These are phyloP conservation scores for Hyppa rectilinea DNA, from an alignment of 2,888 invertebrate genomes.

Conservation along the genomic window DNA sequence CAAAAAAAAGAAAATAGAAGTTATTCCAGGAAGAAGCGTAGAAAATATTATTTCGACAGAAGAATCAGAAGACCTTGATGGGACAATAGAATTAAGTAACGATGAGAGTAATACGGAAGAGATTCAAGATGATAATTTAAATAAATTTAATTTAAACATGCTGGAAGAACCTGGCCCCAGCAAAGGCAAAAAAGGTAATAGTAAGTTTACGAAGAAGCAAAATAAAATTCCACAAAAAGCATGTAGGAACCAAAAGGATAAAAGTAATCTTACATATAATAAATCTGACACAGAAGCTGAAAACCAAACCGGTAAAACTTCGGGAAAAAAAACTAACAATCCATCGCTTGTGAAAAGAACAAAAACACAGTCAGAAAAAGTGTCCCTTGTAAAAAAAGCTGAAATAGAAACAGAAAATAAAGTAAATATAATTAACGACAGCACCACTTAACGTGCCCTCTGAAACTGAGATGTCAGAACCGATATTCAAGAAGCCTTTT, in stretches of 20 bases:
- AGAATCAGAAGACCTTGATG: too few species aligned
- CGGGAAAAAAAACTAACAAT: neutral
- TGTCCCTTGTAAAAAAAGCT: neutral
- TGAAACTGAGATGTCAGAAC: neutral
- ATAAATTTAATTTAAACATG: too few species aligned
- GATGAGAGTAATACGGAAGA: too few species aligned
- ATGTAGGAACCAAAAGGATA: neutral
- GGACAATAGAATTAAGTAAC: too few species aligned
- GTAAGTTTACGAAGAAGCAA: neutral
- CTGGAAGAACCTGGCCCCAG: too few species aligned
- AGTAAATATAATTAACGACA: neutral
- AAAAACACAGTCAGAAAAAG: neutral
- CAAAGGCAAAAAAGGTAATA: neutral
- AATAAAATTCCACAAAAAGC: neutral
- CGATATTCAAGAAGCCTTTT: neutral
- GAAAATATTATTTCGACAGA: too few species aligned
- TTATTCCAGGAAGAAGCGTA: too few species aligned
- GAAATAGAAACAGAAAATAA: neutral
- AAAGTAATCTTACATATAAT: neutral
- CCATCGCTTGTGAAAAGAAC: neutral
- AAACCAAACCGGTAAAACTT: neutral
- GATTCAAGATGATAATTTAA: too few species aligned
- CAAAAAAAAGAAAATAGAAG: too few species aligned
- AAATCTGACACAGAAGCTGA: too few species aligned
- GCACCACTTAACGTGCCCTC: neutral